Evolutionary conservation across 1,140 invertebrate species (phyloP).

Genomic region (Spodoptera frugiperda): DNA sequence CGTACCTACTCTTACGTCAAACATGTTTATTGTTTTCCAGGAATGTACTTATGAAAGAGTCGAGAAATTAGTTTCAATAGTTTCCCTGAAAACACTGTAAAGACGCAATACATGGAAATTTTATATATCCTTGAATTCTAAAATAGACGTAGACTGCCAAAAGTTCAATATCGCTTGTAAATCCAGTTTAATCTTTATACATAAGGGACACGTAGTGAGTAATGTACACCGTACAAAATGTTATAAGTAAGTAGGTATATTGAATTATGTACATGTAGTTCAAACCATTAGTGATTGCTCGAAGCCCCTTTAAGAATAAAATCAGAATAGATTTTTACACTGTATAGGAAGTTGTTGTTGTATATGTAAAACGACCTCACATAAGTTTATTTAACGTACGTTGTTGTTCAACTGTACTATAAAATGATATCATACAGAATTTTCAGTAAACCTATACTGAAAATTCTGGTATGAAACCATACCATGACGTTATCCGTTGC

Average conservation of each 20-base stretch:
- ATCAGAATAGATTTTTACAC: no score
- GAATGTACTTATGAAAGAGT: neutral
- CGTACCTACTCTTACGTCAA: constrained; percentile 11
- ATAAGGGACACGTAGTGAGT: constrained; percentile 43
- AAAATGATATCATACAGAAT: no score
- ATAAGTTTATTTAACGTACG: no score
- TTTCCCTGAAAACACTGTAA: constrained; percentile 8
- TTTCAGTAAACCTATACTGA: no score
- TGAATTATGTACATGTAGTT: no score
- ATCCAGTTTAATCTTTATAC: constrained; percentile 53
- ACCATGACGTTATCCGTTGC: constrained; percentile 26
- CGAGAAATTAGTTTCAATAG: neutral
- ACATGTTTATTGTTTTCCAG: constrained; percentile 14
- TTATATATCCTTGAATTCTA: constrained; percentile 67
- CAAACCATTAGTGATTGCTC: no score
- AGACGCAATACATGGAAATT: constrained; percentile 54
- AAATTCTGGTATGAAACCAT: no score
- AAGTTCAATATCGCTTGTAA: constrained; percentile 73
- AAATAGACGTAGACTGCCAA: constrained; percentile 54
- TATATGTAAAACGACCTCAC: no score
- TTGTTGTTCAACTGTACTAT: no score
- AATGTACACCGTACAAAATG: neutral
- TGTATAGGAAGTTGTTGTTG: no score
- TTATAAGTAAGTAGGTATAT: no score
- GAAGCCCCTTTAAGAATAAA: no score